phyloP scores from a whole-genome alignment of 1,140 invertebrate species.

The Pseudomyrmex sp. region DNA sequence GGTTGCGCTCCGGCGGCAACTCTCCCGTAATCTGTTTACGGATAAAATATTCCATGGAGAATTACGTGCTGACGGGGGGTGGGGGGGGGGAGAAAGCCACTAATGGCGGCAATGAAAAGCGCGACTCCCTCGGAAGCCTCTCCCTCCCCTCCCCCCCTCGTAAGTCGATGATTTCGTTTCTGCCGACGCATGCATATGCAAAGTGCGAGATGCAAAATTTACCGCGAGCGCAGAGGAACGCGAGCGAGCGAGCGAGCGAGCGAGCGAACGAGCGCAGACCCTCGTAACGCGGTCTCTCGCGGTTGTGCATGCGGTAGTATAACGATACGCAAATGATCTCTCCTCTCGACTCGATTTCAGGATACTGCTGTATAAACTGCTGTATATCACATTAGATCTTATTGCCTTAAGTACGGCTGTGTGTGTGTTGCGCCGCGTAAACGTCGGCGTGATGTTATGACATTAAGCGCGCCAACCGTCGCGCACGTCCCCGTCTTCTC shows the following conservation, averaged over 20 bases:
- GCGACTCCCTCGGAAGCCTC: neutral
- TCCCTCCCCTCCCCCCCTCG: neutral
- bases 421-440: conserved; percentile 9
- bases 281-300: conserved; percentile 35
- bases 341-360: conserved; percentile 63
- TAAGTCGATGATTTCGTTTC: conserved; percentile 55
- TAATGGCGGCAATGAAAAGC: conserved; percentile 54
- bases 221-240: conserved; percentile 20
- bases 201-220: conserved; percentile 59
- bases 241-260: neutral
- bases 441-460: conserved; percentile 31
- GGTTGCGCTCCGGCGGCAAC: too few species aligned
- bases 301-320: conserved; percentile 37
- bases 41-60: conserved; percentile 19
- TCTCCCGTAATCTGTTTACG: conserved; percentile 43
- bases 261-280: neutral
- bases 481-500: neutral
- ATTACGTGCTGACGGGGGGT: conserved; percentile 30
- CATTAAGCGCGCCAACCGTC: conserved; percentile 1
- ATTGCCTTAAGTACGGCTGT: conserved; percentile 37
- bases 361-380: conserved; percentile 35
- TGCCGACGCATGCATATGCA: conserved; percentile 62
- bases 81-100: conserved; percentile 10
- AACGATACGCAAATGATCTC: conserved; percentile 70
- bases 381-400: conserved; percentile 52